These are phyloP conservation scores for Uromys caudimaculatus DNA, from an alignment of 2,797 vertebrate genomes.

Conservation along the genomic window DNA sequence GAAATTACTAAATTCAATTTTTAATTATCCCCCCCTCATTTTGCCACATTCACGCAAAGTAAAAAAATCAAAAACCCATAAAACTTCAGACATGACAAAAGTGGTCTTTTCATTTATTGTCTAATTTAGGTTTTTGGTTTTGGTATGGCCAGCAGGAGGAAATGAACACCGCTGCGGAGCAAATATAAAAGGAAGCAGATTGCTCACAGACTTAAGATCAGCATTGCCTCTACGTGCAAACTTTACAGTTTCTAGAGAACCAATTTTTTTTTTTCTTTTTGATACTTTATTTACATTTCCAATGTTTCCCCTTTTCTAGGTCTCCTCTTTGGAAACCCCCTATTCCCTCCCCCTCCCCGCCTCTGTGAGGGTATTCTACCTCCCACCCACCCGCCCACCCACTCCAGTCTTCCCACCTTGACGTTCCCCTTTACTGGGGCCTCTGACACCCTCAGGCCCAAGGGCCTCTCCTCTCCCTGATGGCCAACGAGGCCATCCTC, in stretches of 20 bases:
- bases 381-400: too few species aligned
- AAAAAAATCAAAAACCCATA: not conserved
- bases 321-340: too few species aligned
- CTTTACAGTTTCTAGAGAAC: conserved; percentile 2
- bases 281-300: too few species aligned
- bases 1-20: conserved; percentile 23
- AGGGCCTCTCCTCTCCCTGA: too few species aligned
- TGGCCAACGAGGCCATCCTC: too few species aligned
- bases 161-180: not conserved
- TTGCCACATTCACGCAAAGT: not conserved
- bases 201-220: not conserved
- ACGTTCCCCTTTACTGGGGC: too few species aligned
- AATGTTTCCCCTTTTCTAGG: too few species aligned
- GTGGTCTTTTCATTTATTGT: not conserved
- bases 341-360: too few species aligned
- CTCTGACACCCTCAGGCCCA: too few species aligned
- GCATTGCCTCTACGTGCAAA: not conserved
- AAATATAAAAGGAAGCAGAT: not conserved
- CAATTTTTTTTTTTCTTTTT: too few species aligned
- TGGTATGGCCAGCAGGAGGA: not conserved
- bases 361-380: too few species aligned
- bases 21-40: not conserved
- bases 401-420: too few species aligned
- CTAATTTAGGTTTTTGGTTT: not conserved
- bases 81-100: not conserved